A percentile compares a stretch with the other conserved stretches of the same genome.
Conservation (phyloP, 2,888 invertebrate genomes). For the Zygaena filipendulae region DNA sequence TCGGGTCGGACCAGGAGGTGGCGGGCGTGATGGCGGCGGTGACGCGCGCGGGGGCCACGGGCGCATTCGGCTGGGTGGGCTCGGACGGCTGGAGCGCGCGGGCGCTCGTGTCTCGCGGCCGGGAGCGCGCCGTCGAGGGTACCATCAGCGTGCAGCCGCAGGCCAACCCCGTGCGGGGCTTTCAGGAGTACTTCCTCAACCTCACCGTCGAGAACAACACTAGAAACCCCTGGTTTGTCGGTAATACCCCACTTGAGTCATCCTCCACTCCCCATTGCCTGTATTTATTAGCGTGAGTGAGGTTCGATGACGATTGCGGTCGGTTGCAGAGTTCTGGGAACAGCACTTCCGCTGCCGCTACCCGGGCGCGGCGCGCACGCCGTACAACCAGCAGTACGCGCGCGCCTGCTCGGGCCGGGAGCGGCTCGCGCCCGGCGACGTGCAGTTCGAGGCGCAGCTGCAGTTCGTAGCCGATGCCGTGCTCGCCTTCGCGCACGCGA, state of each 20-base stretch:
- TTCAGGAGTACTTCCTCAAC: conserved; percentile 86
- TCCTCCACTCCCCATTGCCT: conserved; percentile 1
- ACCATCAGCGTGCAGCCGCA: conserved; percentile 95
- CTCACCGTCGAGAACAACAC: conserved; percentile 87
- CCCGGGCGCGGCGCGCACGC: conserved; percentile 81
- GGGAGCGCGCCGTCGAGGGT: conserved; percentile 79
- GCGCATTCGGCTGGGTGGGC: conserved; percentile 93
- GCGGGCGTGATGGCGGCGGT: conserved; percentile 95
- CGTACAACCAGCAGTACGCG: conserved; percentile 79
- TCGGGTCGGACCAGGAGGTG: conserved; percentile 96
- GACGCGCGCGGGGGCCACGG: conserved; percentile 82
- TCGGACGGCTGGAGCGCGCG: conserved; percentile 96
- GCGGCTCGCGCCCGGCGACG: conserved; percentile 77
- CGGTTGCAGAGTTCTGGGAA: conserved; percentile 91
- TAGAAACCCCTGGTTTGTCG: conserved; percentile 96
- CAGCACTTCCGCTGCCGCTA: conserved; percentile 91
- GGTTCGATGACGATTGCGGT: too few species aligned
- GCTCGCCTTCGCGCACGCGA: conserved; percentile 91
- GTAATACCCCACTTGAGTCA: conserved; percentile 52
- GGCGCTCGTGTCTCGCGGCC: conserved; percentile 84
- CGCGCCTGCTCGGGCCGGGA: conserved; percentile 82
- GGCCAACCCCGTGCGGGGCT: conserved; percentile 87
- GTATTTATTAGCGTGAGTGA: too few species aligned
- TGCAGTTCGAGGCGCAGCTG: conserved; percentile 90
- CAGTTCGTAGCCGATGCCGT: conserved; percentile 97